Percentiles rank a stretch among this genome's conserved stretches.
phyloP scores from a whole-genome alignment of 2,797 vertebrate species.

The Malurus splendens region DNA sequence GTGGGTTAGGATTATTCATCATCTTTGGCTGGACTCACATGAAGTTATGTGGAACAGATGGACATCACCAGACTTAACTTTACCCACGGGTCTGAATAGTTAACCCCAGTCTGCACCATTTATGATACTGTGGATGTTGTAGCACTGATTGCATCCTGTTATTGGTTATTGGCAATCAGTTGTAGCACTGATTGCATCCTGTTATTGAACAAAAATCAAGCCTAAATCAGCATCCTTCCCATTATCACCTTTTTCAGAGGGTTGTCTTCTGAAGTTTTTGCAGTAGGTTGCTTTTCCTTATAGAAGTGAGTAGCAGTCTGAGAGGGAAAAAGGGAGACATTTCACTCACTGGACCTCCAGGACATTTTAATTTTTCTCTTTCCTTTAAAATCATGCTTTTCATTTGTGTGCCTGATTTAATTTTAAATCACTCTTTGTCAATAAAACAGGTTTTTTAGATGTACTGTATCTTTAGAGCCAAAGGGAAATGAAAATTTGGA shows the following conservation, averaged over 20 bases:
- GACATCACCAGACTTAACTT: neutral
- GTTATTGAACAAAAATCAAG: neutral
- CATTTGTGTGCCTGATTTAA: neutral
- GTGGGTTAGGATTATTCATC: neutral
- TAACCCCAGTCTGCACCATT: neutral
- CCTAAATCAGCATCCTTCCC: neutral
- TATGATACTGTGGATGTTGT: neutral
- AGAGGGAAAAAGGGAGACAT: neutral
- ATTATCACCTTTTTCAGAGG: neutral
- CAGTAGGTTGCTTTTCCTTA: neutral
- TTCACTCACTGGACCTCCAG: rapidly evolving
- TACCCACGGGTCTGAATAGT: neutral
- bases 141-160: neutral
- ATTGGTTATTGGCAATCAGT: too few species aligned
- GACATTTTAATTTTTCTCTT: neutral
- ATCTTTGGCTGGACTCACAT: neutral
- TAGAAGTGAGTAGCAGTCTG: neutral
- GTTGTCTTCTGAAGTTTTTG: neutral
- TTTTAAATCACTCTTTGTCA: neutral
- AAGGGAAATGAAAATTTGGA: neutral
- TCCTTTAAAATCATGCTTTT: neutral
- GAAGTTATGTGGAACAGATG: conserved; percentile 10
- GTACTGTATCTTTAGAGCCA: neutral
- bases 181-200: neutral
- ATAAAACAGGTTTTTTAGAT: neutral